Base-by-base conservation (phyloP, 2,888 invertebrate genomes). In the Cataglyphis livida region DNA sequence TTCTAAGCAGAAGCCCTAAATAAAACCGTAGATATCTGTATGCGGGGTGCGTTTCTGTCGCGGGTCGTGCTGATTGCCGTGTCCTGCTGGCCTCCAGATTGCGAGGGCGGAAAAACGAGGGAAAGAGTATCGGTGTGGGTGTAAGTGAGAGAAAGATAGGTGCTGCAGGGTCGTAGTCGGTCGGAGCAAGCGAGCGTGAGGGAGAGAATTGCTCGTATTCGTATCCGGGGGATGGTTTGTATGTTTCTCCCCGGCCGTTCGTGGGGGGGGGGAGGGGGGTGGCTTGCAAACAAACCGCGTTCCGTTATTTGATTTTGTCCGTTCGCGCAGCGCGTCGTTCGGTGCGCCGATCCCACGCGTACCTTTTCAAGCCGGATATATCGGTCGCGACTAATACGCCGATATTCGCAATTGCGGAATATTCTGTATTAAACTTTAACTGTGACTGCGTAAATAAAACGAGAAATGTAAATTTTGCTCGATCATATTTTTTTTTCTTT, bases 231-330 rank as follows among this genome's bases (percentile, higher is more conserved):
- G 84, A 85, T 78, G 87, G 89, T 90, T 89, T 88, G 86, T 90
- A 88, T 89, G 88, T 88, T 87, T 82, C 88, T 87, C 25, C 83
- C 86, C 83, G 84, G 87, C 83, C 87, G 89, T 85, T 87, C 82
- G 48, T n/a, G 81, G 25, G 25, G 85, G 21, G 81, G 25, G 25
- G 85, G 21, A 21, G 21, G 21, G 21, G 90, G 91, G 88, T 89
- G 90, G 91, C 88, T 92, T 92, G 92, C 93, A 92, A 93, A 92
- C 92, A 92, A 93, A 92, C 92, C 91, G 89, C 91, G 90, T 90
- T 92, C 91, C 90, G 93, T 92, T 92, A 93, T 93, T 92, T 92
- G 91, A 93, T 93, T 91, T 90, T 84, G 89, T 84, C 89, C 89
- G 74, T 66, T 59, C 86, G 85, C 35, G 57, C 73, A 54, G n/a